Percentiles rank a stretch among this genome's conserved stretches.
Evolutionary conservation across 2,888 invertebrate genomes (phyloP).

Genomic region (Merodon equestris): DNA sequence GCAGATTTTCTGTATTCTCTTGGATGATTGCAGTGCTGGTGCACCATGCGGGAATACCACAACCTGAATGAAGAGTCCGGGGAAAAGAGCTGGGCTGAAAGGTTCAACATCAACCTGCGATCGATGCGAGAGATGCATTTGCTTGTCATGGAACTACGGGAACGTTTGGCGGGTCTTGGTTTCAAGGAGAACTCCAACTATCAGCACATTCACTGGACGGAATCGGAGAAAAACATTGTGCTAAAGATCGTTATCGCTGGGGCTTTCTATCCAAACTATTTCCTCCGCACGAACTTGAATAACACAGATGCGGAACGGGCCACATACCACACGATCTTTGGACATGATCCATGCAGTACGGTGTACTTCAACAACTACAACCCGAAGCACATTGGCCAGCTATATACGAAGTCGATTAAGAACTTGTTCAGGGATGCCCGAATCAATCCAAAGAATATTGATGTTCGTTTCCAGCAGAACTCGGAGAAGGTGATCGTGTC

Average conservation of each 20-base stretch:
- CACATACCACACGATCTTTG: conserved; percentile 84
- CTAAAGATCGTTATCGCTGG: conserved; percentile 82
- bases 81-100: conserved; percentile 84
- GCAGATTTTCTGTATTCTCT: background rate
- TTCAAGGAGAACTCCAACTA: conserved; percentile 81
- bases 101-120: conserved; percentile 85
- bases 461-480: conserved; percentile 77
- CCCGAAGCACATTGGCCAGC: conserved; percentile 83
- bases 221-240: conserved; percentile 82
- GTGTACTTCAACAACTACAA: conserved; percentile 84
- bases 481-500: conserved; percentile 85
- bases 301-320: conserved; percentile 83
- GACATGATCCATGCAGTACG: conserved; percentile 88
- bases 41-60: conserved; percentile 81
- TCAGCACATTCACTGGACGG: conserved; percentile 78
- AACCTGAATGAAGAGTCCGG: conserved; percentile 80
- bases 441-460: conserved; percentile 77
- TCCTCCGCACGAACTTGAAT: conserved; percentile 81
- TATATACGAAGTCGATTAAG: conserved; percentile 85
- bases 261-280: conserved; percentile 97
- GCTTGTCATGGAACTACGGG: conserved; percentile 85
- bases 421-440: conserved; percentile 80
- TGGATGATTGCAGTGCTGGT: conserved; percentile 84
- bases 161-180: conserved; percentile 82
- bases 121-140: conserved; percentile 86